Conservation (phyloP, 1,140 invertebrate genomes). For the Drosophila melanica region DNA sequence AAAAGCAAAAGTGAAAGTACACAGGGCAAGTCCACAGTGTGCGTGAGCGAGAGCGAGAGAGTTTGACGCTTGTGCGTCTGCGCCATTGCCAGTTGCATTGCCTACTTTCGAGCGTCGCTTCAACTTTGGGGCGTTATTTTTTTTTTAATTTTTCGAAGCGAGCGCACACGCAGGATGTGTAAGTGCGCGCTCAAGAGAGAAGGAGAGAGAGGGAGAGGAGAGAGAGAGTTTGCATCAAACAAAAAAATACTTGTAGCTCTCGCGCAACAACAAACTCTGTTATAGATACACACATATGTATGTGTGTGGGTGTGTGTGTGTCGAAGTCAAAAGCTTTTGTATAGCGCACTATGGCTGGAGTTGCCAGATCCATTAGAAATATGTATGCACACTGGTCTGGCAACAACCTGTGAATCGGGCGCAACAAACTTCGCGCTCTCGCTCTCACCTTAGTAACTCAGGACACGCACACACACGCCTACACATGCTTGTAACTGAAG, state of each 20-base stretch:
- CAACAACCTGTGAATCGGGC: slow-evolving; percentile 19
- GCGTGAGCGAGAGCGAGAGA: slow-evolving; percentile 12
- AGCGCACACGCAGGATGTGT: slow-evolving; percentile 9
- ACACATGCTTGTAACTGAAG: slow-evolving; percentile 41
- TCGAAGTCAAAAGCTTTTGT: slow-evolving; percentile 42
- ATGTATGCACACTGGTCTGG: slow-evolving; percentile 18
- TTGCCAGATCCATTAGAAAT: slow-evolving; percentile 53
- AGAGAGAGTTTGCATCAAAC: slow-evolving; percentile 31
- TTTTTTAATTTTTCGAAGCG: not conserved
- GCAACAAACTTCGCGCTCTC: slow-evolving; percentile 30
- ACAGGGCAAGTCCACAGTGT: slow-evolving; percentile 4
- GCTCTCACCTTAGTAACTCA: slow-evolving; percentile 7
- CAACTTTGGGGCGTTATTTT: slow-evolving; percentile 10
- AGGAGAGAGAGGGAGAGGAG: slow-evolving; percentile 10
- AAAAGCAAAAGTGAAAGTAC: slow-evolving; percentile 58
- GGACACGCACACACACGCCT: slow-evolving; percentile 1
- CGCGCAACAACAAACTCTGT: slow-evolving; percentile 53
- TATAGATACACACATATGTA: slow-evolving; percentile 64
- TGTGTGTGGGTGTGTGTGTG: not conserved
- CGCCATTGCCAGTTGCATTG: slow-evolving; percentile 64
- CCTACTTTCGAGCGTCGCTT: slow-evolving; percentile 63
- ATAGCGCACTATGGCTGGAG: slow-evolving; percentile 19
- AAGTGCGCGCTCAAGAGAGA: slow-evolving; percentile 13
- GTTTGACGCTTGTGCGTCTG: slow-evolving; percentile 60
- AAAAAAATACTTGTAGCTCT: slow-evolving; percentile 62